A percentile compares a stretch with the other conserved stretches of the same genome.
These are phyloP conservation scores for Clistopyga incitator DNA, from an alignment of 2,888 invertebrate genomes.

Conservation along the genomic window DNA sequence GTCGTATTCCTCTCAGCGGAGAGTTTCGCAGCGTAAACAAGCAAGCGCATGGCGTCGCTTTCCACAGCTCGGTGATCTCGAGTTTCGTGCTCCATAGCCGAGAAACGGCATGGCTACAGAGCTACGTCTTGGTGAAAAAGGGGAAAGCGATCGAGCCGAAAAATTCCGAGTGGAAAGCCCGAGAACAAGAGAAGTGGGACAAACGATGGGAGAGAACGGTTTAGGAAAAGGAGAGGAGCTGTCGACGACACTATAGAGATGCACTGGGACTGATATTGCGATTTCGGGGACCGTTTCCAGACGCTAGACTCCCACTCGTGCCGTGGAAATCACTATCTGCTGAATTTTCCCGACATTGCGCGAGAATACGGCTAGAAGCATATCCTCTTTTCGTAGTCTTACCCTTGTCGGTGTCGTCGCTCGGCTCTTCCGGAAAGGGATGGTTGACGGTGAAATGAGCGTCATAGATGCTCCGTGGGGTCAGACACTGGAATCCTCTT, in stretches of 20 bases:
- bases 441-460: constrained; percentile 45
- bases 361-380: constrained; percentile 28
- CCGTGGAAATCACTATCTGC: constrained; percentile 47
- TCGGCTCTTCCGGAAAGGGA: constrained; percentile 47
- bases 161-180: neutral
- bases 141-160: constrained; percentile 28
- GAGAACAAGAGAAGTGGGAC: constrained; percentile 24
- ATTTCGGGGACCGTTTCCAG: constrained; percentile 19
- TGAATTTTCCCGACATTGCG: constrained; percentile 45
- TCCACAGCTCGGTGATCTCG: constrained; percentile 9
- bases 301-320: constrained; percentile 16
- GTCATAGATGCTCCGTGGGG: constrained; percentile 32
- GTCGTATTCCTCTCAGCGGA: constrained; percentile 69
- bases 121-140: constrained; percentile 3
- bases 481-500: constrained; percentile 43
- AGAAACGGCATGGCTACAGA: constrained; percentile 24
- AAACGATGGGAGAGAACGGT: constrained; percentile 25
- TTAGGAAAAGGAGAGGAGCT: constrained; percentile 30
- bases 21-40: constrained; percentile 72
- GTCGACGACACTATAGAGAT: constrained; percentile 16
- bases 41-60: constrained; percentile 52
- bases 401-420: constrained; percentile 42
- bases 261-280: constrained; percentile 34
- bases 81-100: constrained; percentile 28
- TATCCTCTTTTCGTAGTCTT: constrained; percentile 13